These are phyloP conservation scores for Ophion obscuratus DNA, from an alignment of 2,888 invertebrate species.

Conservation along the genomic window DNA sequence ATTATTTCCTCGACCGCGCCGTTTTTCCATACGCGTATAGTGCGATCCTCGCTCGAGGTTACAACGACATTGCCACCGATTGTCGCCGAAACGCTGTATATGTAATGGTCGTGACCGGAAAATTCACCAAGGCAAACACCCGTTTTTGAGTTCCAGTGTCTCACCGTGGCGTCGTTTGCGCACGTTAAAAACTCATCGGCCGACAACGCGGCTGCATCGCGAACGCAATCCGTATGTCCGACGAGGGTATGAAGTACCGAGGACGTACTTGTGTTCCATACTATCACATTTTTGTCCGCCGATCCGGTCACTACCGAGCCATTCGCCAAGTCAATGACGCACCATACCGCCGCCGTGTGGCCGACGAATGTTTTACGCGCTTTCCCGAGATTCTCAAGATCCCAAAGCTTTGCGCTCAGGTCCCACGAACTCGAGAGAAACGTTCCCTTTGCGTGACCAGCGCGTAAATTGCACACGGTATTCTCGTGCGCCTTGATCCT, in stretches of 20 bases:
- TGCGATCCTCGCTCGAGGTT: conserved; percentile 95
- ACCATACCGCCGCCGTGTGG: conserved; percentile 95
- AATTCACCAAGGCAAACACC: conserved; percentile 92
- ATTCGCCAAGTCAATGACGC: conserved; percentile 86
- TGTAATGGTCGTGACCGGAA: conserved; percentile 94
- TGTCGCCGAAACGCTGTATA: conserved; percentile 86
- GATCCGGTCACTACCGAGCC: conserved; percentile 92
- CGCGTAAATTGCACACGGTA: conserved; percentile 87
- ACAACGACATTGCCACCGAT: conserved; percentile 88
- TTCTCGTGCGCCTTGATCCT: conserved; percentile 92
- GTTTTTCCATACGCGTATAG: conserved; percentile 92
- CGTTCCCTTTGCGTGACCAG: conserved; percentile 84
- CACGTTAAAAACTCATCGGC: conserved; percentile 93
- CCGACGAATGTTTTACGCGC: conserved; percentile 87
- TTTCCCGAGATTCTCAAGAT: conserved; percentile 83
- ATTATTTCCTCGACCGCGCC: conserved; percentile 88
- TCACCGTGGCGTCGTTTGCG: conserved; percentile 95
- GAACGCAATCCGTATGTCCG: conserved; percentile 97
- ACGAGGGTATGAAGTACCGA: conserved; percentile 77
- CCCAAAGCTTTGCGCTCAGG: conserved; percentile 94
- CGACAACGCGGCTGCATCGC: conserved; percentile 90
- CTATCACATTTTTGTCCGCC: conserved; percentile 95
- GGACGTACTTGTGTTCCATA: conserved; percentile 91
- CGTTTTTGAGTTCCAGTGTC: conserved; percentile 91
- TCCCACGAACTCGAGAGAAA: conserved; percentile 97